A percentile compares a stretch with the other conserved stretches of the same genome.
phyloP scores from a whole-genome alignment of 2,113 vertebrate species.

The Coregonus clupeaformis region DNA sequence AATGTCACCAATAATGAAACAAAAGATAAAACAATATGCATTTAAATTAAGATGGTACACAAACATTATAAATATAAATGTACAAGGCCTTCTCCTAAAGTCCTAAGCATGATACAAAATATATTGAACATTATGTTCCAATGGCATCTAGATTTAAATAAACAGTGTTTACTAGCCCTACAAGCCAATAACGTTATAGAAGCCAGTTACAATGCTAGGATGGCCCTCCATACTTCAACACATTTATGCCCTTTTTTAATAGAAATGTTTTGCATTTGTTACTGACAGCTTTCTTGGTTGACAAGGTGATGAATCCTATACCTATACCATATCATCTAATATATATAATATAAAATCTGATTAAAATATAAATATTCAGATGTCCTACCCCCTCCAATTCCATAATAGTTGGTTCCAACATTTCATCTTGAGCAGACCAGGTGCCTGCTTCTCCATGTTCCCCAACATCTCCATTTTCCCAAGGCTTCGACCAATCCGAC shows the following conservation, averaged over 20 bases:
- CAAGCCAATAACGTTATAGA: slow-evolving; percentile 4
- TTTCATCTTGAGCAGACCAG: slow-evolving; percentile 1
- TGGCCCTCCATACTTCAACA: slow-evolving; percentile 6
- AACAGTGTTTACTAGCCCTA: slow-evolving; percentile 12
- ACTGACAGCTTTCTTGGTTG: slow-evolving; percentile 10
- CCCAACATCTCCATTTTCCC: slow-evolving; percentile 73
- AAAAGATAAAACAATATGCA: slow-evolving; percentile 23
- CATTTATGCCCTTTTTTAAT: not conserved
- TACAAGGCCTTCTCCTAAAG: slow-evolving; percentile 12
- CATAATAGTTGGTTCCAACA: slow-evolving; percentile 55
- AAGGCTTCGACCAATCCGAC: not conserved
- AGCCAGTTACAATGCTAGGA: slow-evolving; percentile 19
- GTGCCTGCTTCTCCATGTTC: not conserved
- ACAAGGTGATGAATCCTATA: slow-evolving; percentile 2
- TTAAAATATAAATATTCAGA: slow-evolving; percentile 41
- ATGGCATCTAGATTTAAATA: slow-evolving; percentile 19
- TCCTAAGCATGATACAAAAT: slow-evolving; percentile 10
- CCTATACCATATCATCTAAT: slow-evolving; percentile 15
- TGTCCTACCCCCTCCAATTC: slow-evolving; percentile 33
- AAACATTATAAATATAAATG: slow-evolving; percentile 54
- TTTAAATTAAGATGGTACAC: slow-evolving; percentile 46
- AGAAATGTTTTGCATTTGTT: not conserved
- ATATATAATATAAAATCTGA: slow-evolving; percentile 43
- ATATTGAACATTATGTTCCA: slow-evolving; percentile 25
- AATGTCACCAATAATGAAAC: slow-evolving; percentile 19